Percentiles rank a stretch among this genome's conserved stretches.
Evolutionary conservation across 1,140 invertebrate species (phyloP).

Genomic region (Hesperophylax magnus): DNA sequence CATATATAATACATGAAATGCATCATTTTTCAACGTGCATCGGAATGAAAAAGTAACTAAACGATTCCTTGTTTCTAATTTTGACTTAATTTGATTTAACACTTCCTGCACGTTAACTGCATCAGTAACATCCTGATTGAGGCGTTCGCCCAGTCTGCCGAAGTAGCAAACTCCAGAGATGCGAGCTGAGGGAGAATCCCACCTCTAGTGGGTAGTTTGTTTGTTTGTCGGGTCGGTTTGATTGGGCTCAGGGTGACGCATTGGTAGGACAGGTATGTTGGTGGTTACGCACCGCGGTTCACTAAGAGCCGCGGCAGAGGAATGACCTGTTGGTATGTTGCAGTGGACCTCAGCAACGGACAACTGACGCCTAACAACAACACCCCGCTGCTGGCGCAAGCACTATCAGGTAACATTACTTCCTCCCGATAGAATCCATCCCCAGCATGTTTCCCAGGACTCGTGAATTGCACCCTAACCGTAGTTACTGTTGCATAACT

Average conservation of each 20-base stretch:
- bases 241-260: slow-evolving; percentile 13
- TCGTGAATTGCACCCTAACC: slow-evolving; percentile 37
- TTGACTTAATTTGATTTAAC: slow-evolving; percentile 9
- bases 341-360: slow-evolving; percentile 95
- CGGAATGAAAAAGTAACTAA: slow-evolving; percentile 1
- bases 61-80: neutral
- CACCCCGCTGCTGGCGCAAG: slow-evolving; percentile 93
- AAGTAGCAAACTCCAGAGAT: neutral
- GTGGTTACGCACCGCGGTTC: slow-evolving; percentile 31
- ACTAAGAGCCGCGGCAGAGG: slow-evolving; percentile 3
- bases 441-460: slow-evolving; percentile 49
- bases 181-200: no score
- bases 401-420: slow-evolving; percentile 86
- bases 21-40: slow-evolving; percentile 3
- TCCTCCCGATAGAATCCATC: slow-evolving; percentile 43
- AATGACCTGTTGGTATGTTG: slow-evolving; percentile 73
- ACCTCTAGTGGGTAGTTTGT: neutral
- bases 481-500: slow-evolving; percentile 19
- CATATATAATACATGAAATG: no score
- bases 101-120: slow-evolving; percentile 27
- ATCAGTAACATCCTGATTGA: slow-evolving; percentile 1
- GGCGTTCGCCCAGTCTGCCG: neutral
- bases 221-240: neutral
- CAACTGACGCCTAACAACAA: slow-evolving; percentile 95
- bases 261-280: slow-evolving; percentile 41